Conservation (phyloP, 2,888 invertebrate genomes). For the Drosophila testacea region DNA sequence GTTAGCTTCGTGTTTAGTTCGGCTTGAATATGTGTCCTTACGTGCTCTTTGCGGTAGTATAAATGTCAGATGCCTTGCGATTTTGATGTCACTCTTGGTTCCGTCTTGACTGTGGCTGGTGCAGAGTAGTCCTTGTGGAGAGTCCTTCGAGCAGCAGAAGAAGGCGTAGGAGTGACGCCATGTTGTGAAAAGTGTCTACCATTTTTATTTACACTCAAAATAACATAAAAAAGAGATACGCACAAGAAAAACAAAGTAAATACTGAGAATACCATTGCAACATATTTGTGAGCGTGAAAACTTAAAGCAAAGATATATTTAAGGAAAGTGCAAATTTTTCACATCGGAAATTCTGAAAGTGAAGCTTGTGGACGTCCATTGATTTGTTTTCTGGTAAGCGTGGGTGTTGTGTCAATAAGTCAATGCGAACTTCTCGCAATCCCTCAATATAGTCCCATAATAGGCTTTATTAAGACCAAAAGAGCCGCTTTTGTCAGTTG, state of each 20-base stretch:
- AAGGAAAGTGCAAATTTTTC: slow-evolving; percentile 45
- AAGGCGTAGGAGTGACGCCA: slow-evolving; percentile 76
- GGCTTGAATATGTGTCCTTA: slow-evolving; percentile 11
- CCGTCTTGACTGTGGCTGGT: slow-evolving; percentile 65
- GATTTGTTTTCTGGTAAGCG: slow-evolving; percentile 68
- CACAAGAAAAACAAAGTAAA: slow-evolving; percentile 30
- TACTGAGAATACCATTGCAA: slow-evolving; percentile 34
- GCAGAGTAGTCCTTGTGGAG: slow-evolving; percentile 33
- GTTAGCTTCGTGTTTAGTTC: slow-evolving; percentile 14
- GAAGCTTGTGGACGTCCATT: slow-evolving; percentile 45
- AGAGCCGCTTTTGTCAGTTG: slow-evolving; percentile 27
- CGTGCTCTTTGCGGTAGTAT: slow-evolving; percentile 45
- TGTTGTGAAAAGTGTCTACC: slow-evolving; percentile 77
- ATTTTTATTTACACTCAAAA: slow-evolving; percentile 50
- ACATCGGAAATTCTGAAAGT: slow-evolving; percentile 4
- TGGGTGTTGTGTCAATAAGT: slow-evolving; percentile 62
- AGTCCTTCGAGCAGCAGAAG: slow-evolving; percentile 40
- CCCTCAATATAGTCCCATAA: slow-evolving; percentile 29
- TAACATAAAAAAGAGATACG: slow-evolving; percentile 7
- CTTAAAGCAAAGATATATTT: neutral
- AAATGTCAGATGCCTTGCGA: slow-evolving; percentile 51
- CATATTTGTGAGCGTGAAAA: slow-evolving; percentile 12
- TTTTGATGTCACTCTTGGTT: slow-evolving; percentile 68
- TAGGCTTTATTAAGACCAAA: slow-evolving; percentile 28
- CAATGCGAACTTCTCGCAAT: slow-evolving; percentile 18